Evolutionary conservation across 2,888 invertebrate genomes (phyloP).

Genomic region (Volucella zonaria): DNA sequence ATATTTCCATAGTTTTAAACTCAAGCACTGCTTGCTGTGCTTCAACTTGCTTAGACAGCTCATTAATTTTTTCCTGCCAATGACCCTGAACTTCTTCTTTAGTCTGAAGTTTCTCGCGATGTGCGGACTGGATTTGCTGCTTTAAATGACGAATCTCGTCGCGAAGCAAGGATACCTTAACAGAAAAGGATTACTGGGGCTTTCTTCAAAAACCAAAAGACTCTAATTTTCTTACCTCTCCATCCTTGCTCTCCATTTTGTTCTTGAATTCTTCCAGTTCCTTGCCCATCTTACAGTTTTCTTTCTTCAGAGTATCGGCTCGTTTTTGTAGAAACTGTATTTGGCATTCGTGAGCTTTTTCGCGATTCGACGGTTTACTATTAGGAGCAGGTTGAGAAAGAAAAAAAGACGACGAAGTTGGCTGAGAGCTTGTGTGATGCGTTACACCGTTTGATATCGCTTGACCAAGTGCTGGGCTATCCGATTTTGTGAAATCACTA

Average conservation of each 20-base stretch:
- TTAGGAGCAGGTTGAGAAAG: conserved; percentile 22
- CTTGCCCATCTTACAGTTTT: conserved; percentile 78
- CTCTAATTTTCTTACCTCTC: conserved; percentile 76
- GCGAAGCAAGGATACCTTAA: conserved; percentile 78
- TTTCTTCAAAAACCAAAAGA: neutral
- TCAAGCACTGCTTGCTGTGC: conserved; percentile 78
- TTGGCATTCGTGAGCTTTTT: conserved; percentile 75
- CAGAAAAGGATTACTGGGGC: neutral
- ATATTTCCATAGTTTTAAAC: conserved; percentile 78
- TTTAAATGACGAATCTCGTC: conserved; percentile 80
- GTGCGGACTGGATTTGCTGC: conserved; percentile 78
- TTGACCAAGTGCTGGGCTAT: conserved; percentile 28
- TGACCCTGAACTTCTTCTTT: conserved; percentile 77
- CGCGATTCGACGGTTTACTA: conserved; percentile 45
- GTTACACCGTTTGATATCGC: neutral
- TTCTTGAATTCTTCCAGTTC: conserved; percentile 77
- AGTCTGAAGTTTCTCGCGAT: conserved; percentile 78
- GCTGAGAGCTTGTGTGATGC: neutral
- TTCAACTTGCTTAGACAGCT: conserved; percentile 77
- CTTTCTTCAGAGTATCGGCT: conserved; percentile 78
- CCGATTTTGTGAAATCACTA: conserved; percentile 32
- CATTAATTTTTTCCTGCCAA: conserved; percentile 78
- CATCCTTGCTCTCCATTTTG: conserved; percentile 78
- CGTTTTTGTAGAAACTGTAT: conserved; percentile 80
- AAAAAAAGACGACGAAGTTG: neutral